A percentile compares a stretch with the other conserved stretches of the same genome.
phyloP scores from a whole-genome alignment of 2,113 vertebrate genomes.

The Eonycteris spelaea region DNA sequence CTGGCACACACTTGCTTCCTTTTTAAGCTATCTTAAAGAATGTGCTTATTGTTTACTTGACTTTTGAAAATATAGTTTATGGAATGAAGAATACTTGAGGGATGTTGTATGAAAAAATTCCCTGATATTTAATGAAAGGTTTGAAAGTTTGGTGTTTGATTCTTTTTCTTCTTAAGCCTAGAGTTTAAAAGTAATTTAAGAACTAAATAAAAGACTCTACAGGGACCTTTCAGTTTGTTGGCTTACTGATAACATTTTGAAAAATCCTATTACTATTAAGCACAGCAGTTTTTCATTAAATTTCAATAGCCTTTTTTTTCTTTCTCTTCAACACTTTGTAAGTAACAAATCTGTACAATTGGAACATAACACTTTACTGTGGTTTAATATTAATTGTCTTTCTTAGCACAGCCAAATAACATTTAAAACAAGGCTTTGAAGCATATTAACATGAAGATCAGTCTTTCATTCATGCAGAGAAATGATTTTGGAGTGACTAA shows the following conservation, averaged over 20 bases:
- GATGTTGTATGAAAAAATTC: conserved; percentile 33
- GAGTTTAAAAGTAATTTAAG: conserved; percentile 64
- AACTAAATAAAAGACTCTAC: conserved; percentile 52
- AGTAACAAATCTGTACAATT: conserved; percentile 48
- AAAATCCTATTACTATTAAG: conserved; percentile 60
- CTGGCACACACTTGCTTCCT: background rate
- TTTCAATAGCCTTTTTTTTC: conserved; percentile 49
- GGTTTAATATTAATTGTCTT: conserved; percentile 63
- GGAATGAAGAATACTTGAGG: conserved; percentile 18
- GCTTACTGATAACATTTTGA: conserved; percentile 61
- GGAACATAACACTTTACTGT: conserved; percentile 47
- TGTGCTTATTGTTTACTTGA: conserved; percentile 41
- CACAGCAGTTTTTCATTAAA: conserved; percentile 57
- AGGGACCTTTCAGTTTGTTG: conserved; percentile 46
- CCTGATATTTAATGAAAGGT: conserved; percentile 59
- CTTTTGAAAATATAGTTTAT: conserved; percentile 45
- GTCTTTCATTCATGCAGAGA: conserved; percentile 49
- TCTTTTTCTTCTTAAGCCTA: conserved; percentile 54
- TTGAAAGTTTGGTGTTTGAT: conserved; percentile 58
- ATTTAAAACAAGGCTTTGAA: conserved; percentile 56
- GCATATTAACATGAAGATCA: conserved; percentile 30
- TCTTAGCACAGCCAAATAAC: conserved; percentile 41
- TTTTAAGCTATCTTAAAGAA: conserved; percentile 36
- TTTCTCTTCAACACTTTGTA: conserved; percentile 45
- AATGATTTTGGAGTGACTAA: conserved; percentile 64